Base-by-base conservation (phyloP, 2,888 invertebrate species). In the Pantelozetes paolii region DNA sequence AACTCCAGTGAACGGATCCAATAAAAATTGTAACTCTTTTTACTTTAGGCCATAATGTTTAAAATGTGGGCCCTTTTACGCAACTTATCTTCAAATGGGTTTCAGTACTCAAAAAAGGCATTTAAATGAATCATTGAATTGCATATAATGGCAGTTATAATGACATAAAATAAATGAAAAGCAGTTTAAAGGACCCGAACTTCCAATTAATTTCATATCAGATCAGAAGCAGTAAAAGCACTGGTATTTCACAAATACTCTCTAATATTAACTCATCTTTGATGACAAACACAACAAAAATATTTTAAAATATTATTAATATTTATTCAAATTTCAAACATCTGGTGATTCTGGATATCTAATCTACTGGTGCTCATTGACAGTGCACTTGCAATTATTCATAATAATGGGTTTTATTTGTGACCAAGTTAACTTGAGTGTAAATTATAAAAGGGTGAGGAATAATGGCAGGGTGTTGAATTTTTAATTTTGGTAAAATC, bases 11-110 rank as follows among this genome's bases (percentile, higher is more conserved):
- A 42, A 69, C 42, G 45, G 40, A 64, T 36, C 69, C 45, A 69
- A 69, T 69, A 69, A 69, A 69, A 69, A n/a, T 1, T 69, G 69
- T 69, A 69, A 69, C 69, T 69, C 69, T 69, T 69, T 48, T 69
- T 69, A 69, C 69, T 69, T 69, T 69, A 69, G 69, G 69, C 69
- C 45, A 69, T 69, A 69, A 69, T 67, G 67, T 67, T 45, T 69
- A 42, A 40, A 69, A 69, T 69, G 69, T 69, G 69, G 69, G 69
- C 69, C 62, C 67, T 23, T 36, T 36, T 20, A 42, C 69, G 15
- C 26, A 13, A 32, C 20, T 64, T 69, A 69, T 69, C 69, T 69
- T 18, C 42, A 42, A 69, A 69, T 69, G 69, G 69, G 69, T 69
- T 69, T 28, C 6, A 69, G 42, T 69, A 42, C 69, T 69, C 69